Percentiles rank a stretch among this genome's conserved stretches.
phyloP scores from a whole-genome alignment of 2,888 invertebrate species.

The Oscheius sp. region DNA sequence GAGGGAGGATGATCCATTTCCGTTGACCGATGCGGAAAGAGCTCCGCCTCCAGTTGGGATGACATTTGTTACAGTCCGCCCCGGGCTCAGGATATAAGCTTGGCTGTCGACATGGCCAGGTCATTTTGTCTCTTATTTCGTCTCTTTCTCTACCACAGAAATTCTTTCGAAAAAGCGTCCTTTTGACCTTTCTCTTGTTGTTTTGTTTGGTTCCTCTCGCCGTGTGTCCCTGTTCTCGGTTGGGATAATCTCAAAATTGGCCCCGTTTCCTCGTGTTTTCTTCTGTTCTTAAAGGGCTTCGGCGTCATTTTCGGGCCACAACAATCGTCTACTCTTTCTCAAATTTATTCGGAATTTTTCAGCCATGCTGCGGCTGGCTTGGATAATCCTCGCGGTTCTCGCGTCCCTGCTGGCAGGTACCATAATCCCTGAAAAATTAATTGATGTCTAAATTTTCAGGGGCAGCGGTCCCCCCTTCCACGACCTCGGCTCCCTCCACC shows the following conservation, averaged over 20 bases:
- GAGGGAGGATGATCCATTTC: neutral
- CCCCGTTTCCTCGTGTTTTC: neutral
- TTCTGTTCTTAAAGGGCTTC: neutral
- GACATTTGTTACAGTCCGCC: conserved; percentile 2
- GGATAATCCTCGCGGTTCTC: conserved; percentile 18
- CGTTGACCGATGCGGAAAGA: conserved; percentile 2
- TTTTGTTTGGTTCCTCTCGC: neutral
- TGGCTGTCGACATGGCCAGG: no score
- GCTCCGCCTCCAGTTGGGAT: conserved; percentile 1
- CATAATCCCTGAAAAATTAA: neutral
- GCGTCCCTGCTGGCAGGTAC: conserved; percentile 11
- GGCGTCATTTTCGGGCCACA: no score
- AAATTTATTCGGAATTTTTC: neutral
- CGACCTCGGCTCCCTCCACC: neutral
- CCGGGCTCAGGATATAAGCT: neutral
- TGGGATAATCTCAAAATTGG: neutral
- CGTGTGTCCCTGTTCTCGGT: neutral
- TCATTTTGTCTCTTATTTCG: no score
- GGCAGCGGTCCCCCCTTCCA: neutral
- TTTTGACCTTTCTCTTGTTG: neutral
- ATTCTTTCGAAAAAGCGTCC: neutral
- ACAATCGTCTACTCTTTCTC: neutral
- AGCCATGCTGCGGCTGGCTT: conserved; percentile 33
- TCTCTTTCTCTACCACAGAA: no score
- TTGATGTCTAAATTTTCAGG: neutral